Evolutionary conservation across 2,113 vertebrate species (phyloP), one percentile per base, ranked within the genome.

Genomic region (Lampris incognitus): DNA sequence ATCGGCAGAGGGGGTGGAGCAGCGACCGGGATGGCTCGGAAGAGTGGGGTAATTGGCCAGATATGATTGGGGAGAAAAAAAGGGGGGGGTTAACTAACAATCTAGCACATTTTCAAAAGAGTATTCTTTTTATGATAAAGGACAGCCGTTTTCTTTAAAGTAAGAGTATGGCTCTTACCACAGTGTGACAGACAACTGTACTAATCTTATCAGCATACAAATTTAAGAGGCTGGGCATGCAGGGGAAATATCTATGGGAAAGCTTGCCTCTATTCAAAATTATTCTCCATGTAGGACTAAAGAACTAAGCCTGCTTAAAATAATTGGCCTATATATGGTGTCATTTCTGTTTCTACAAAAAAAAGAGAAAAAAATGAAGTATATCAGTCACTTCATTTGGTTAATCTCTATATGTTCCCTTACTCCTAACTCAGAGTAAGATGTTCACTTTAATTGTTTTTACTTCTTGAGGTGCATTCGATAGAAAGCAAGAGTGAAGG

Each of bases 281-380:
- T 67, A 70, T 85, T 76, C 24, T 24, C 24, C 24, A 24, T 24
- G 24, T 24, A 24, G 24, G 24, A 24, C 24, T 24, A 24, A 24
- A 24, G 24, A 13, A 44, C 80, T 90, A 84, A 74, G 74, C 74
- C 52, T 85, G 84, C 90, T 90, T 87, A 88, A 92, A 91, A 89
- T 92, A 93, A 88, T 89, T 85, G 87, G 82, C 90, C 87, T 91
- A 89, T 84, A 90, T 91, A 80, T 88, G 84, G 73, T 73, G 76
- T 80, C 44, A 54, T 74, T 80, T 82, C 83, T 83, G 84, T 77
- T 71, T 66, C 80, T 74, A 79, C 83, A 87, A 72, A 86, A 75
- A 84, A 92, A 89, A 82, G 75, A 85, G 84, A 87, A 72, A 86
- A 75, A 84, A 92, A 89, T 83, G 75, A 85, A 85, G 74, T 72